Evolutionary conservation across 2,888 invertebrate species (phyloP), one percentile per base, ranked within the genome.

Genomic region (Leucophora obtusa): DNA sequence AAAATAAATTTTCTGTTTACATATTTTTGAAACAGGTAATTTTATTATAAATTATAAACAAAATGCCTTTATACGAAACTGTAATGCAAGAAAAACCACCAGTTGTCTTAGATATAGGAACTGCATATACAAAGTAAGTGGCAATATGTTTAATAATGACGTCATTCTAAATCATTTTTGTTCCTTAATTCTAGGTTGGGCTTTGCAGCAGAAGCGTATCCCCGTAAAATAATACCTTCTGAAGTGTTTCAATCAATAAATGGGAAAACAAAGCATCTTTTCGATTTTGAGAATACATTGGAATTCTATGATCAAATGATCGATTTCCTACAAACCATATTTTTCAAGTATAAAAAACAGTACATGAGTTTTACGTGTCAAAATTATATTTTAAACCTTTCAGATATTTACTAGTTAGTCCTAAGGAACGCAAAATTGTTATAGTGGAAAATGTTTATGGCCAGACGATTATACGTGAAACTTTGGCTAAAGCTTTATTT

Each of bases 401-500:
- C 87, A 97, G 97, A 85, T 94, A 97, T 89, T 93, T 97, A 35
- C 92, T 98, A 60, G 95, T 97, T 58, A 98, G 96, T 87, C 98
- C 98, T 0, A 98, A 98, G 90, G 98, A 97, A 86, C 93, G 97
- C 21, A 95, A 96, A 88, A 94, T 99, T 43, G 95, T 99, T 6
- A 92, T 99, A 35, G 94, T 98, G 18, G 99, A 99, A 90, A 97
- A 97, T 5, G 91, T 98, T 11, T 92, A 98, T 18, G 94, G 95
- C 38, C 95, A 94, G 4, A 95, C 96, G 0, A 90, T 93, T 70
- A 95, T 97, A 87, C 92, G 98, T 78, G 96, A 98, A 86, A 95
- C 95, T 0, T 91, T 99, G 10, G 98, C 98, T 0, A 95, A 95
- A 89, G 97, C 97, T 18, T 91, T 98, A n/a, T 98, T 97, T 88